Conservation (phyloP, 2,888 invertebrate species). For the Diplolepis rosae region DNA sequence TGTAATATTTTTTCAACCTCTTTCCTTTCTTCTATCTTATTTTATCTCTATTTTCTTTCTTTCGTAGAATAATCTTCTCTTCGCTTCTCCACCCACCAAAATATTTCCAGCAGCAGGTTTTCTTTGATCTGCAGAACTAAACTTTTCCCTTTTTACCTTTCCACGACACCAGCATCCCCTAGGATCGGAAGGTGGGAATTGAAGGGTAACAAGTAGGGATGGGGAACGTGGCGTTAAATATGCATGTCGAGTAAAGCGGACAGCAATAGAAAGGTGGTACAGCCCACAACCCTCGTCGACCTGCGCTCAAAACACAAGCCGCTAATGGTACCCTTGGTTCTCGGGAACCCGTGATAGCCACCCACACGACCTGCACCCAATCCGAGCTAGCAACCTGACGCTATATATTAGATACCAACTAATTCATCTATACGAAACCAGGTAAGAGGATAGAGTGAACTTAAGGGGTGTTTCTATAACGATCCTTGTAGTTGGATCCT, state of each 20-base stretch:
- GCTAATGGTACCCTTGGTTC: constrained; percentile 65
- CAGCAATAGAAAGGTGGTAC: constrained; percentile 59
- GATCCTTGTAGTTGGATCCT: neutral
- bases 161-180: neutral
- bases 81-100: neutral
- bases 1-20: neutral
- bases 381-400: neutral
- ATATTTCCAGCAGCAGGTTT: neutral
- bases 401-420: constrained; percentile 17
- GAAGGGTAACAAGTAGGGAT: constrained; percentile 48
- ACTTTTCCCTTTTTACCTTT: constrained; percentile 1
- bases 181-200: constrained; percentile 49
- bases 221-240: constrained; percentile 61
- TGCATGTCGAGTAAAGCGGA: constrained; percentile 65
- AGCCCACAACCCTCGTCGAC: constrained; percentile 52
- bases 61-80: too few relatives aligned
- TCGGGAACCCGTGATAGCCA: constrained; percentile 52
- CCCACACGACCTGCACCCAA: constrained; percentile 6
- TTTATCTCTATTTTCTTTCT: neutral
- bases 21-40: neutral
- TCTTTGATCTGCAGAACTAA: constrained; percentile 4
- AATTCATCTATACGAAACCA: constrained; percentile 22
- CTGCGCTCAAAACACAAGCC: constrained; percentile 64
- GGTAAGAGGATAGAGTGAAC: constrained; percentile 1
- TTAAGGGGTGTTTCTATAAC: neutral